Percentiles rank a stretch among this genome's conserved stretches.
These are phyloP conservation scores for Pomacea canaliculata DNA, from an alignment of 2,888 invertebrate species.

Conservation along the genomic window DNA sequence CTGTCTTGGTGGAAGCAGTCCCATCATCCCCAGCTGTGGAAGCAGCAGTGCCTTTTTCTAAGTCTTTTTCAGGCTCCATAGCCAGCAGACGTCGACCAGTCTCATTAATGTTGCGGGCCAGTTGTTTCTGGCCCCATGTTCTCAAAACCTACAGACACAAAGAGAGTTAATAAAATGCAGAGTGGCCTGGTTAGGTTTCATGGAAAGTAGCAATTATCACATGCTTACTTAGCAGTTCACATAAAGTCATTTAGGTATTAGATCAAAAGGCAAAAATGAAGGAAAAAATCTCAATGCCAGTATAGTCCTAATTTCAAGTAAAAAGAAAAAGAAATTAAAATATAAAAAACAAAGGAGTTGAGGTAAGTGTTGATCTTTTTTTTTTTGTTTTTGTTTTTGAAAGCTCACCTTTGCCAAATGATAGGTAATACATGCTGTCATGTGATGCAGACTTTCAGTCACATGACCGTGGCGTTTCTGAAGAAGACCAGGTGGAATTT, in stretches of 20 bases:
- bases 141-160: constrained; percentile 53
- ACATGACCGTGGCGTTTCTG: constrained; percentile 60
- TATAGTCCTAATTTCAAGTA: too few relatives aligned
- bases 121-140: constrained; percentile 63
- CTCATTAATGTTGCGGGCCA: constrained; percentile 64
- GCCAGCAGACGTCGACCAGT: constrained; percentile 62
- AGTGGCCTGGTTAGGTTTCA: too few relatives aligned
- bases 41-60: background rate
- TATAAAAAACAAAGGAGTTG: too few relatives aligned
- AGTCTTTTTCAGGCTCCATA: constrained; percentile 34
- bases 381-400: background rate
- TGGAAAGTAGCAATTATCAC: too few relatives aligned
- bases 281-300: too few relatives aligned
- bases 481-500: constrained; percentile 62
- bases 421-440: constrained; percentile 68
- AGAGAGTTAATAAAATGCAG: too few relatives aligned
- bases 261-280: too few relatives aligned
- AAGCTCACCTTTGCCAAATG: constrained; percentile 65
- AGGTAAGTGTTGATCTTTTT: too few relatives aligned
- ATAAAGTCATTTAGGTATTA: too few relatives aligned
- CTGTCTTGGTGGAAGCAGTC: constrained; percentile 37
- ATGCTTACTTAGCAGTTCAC: too few relatives aligned
- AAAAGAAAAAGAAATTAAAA: too few relatives aligned
- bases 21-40: constrained; percentile 23
- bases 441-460: constrained; percentile 67